Conservation (phyloP, 2,888 invertebrate genomes). For the Empis livida region DNA sequence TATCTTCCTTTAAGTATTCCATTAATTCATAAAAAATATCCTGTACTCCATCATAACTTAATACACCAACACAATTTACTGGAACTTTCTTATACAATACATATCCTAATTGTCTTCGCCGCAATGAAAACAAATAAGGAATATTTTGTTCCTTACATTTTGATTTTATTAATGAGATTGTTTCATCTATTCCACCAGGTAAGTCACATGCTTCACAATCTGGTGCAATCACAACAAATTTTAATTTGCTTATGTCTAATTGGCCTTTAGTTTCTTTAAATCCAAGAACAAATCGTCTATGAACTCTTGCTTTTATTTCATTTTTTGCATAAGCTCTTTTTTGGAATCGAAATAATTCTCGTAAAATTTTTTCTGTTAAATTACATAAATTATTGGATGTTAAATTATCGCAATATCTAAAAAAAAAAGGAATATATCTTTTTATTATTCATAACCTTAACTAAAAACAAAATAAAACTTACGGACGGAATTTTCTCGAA, state of each 20-base stretch:
- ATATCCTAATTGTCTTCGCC: slow-evolving; percentile 42
- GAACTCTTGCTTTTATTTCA: slow-evolving; percentile 42
- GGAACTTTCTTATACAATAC: slow-evolving; percentile 44
- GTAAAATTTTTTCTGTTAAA: slow-evolving; percentile 37
- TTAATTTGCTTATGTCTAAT: slow-evolving; percentile 43
- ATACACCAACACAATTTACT: slow-evolving; percentile 46
- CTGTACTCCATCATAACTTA: slow-evolving; percentile 50
- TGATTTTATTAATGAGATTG: slow-evolving; percentile 38
- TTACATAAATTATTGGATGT: slow-evolving; percentile 42
- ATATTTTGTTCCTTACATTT: slow-evolving; percentile 39
- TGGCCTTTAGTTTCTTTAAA: slow-evolving; percentile 47
- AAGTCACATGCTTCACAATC: slow-evolving; percentile 41
- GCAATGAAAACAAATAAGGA: slow-evolving; percentile 46
- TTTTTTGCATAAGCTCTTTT: slow-evolving; percentile 45
- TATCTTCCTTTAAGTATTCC: slow-evolving; percentile 16
- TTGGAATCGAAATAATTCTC: slow-evolving; percentile 46
- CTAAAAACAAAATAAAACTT: background rate
- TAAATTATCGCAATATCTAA: slow-evolving; percentile 46
- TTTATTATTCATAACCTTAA: background rate
- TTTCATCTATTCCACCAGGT: slow-evolving; percentile 40
- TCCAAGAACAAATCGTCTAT: slow-evolving; percentile 46
- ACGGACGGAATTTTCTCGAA: slow-evolving; percentile 1
- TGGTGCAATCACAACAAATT: slow-evolving; percentile 47
- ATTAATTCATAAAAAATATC: slow-evolving; percentile 25
- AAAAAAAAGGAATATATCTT: background rate